These are phyloP conservation scores for Actinernus sp. DNA, from an alignment of 92 coral and sea anemone species.

Conservation along the genomic window DNA sequence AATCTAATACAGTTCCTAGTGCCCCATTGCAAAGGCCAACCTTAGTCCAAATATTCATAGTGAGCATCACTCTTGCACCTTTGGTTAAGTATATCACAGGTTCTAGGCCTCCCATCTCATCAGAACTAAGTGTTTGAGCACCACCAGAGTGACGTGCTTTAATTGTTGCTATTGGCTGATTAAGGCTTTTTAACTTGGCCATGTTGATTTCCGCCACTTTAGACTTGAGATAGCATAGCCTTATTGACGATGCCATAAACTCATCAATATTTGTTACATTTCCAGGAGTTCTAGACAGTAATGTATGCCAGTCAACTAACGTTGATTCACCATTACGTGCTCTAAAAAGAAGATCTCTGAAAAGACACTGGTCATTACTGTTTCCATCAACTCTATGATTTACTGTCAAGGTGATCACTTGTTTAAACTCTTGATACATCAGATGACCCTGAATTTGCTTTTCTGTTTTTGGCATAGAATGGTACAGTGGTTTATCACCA, in stretches of 20 bases:
- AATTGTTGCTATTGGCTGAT: no score
- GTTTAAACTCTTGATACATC: conserved; percentile 66
- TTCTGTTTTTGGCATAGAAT: conserved; percentile 56
- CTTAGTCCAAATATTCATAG: no score
- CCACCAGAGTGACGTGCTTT: no score
- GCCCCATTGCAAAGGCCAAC: no score
- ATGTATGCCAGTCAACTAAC: conserved; percentile 46
- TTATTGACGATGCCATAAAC: conserved; percentile 31
- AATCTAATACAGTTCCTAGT: no score
- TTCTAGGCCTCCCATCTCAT: no score
- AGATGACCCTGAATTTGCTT: conserved; percentile 57
- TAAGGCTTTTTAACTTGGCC: no score
- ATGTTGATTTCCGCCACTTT: conserved; percentile 67
- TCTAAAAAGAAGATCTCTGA: conserved; percentile 58
- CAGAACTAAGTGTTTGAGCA: no score
- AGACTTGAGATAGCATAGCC: conserved; percentile 38
- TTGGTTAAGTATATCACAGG: no score
- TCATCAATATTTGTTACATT: conserved; percentile 31
- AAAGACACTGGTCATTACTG: conserved; percentile 27
- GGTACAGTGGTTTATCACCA: conserved; percentile 67
- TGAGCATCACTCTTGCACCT: no score
- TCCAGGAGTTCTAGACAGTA: conserved; percentile 57
- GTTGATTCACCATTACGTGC: conserved; percentile 78
- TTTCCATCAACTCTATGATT: conserved; percentile 76
- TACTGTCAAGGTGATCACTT: conserved; percentile 58